Evolutionary conservation across 2,888 invertebrate genomes (phyloP), one percentile per base, ranked within the genome.

Genomic region (Drosophila kambysellisi): DNA sequence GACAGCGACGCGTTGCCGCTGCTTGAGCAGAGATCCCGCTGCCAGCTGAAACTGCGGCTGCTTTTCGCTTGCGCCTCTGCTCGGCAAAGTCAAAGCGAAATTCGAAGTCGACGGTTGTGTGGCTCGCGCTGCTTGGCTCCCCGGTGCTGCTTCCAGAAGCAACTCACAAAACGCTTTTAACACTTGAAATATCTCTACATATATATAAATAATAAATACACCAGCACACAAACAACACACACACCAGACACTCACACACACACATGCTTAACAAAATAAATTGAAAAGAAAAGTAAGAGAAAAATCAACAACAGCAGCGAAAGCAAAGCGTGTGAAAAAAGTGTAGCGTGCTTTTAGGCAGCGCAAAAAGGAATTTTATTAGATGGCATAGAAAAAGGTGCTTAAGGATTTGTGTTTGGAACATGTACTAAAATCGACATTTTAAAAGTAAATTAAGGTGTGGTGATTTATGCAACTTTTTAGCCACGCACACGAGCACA

Each of bases 101-200:
- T 92, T 92, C 92, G 89, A 91, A 91, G 92, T 89, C 91, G 91
- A 92, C 92, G 92, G 92, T 92, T 92, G 92, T 92, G 92, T 92
- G 91, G 92, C 90, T 78, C 80, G 77, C 80, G 79, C 80, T 82
- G 77, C 82, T 75, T 81, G 70, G 57, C 70, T 81, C 66, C 76
- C 66, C 76, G 69, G 53, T 77, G 71, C 68, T 77, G 80, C 78
- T 70, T 78, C 46, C 50, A 68, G 37, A 74, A 81, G 65, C 64
- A 72, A 78, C 66, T 72, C 62, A 78, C 71, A 75, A 81, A 77
- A 75, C 78, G 79, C 71, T 81, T 69, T 66, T 59, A 71, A 79
- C 54, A 71, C 71, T 72, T 63, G 35, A 66, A 70, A 70, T 37
- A 54, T 54, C 25, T 25, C 35, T 35, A 54, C 25, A 37, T 37